Evolutionary conservation across 2,113 vertebrate species (phyloP), one percentile per base, ranked within the genome.

Genomic region (Thalassarche chlororhynchos): DNA sequence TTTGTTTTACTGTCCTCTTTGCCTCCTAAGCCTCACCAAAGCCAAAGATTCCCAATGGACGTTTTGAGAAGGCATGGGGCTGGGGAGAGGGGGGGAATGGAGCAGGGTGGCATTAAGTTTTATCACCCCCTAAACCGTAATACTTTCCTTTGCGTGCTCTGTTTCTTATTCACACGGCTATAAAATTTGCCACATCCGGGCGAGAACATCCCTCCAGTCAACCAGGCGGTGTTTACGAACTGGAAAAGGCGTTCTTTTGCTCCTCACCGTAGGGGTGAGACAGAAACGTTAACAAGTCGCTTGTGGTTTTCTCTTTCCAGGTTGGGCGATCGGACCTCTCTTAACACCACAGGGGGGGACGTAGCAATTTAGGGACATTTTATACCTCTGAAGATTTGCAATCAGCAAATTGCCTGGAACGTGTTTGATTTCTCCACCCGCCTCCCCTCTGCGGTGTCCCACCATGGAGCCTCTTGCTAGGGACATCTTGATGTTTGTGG

Each of bases 271-370:
- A 89, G 91, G 94, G 60, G 80, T 78, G 76, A 65, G 64, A 42
- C 91, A 74, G 49, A 62, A 90, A 95, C 34, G 0, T 83, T 86
- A 64, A 87, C 89, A 60, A 89, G 51, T 88, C 14, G 1, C 90
- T 97, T 71, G 84, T 32, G 96, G 92, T 91, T 97, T 96, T 91
- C 86, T 97, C 75, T 52, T 93, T 92, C 77, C 81, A 96, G 88
- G 77, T 93, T 86, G 90, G 68, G 57, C 16, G 29, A 91, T 49
- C 29, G 6, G 68, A 55, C 46, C 61, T 61, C 80, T 94, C 62
- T 57, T 62, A 72, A 44, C 91, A 57, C 87, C 2, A 0, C 65
- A 51, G 87, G 36, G 66, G 49, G 49, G 44, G 32, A 81, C 46
- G 6, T n/a, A 71, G 84, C 57, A 95, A 72, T 95, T 78, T 83